These are phyloP conservation scores for Lucinisca nassula DNA, from an alignment of 2,888 invertebrate genomes.

Conservation along the genomic window DNA sequence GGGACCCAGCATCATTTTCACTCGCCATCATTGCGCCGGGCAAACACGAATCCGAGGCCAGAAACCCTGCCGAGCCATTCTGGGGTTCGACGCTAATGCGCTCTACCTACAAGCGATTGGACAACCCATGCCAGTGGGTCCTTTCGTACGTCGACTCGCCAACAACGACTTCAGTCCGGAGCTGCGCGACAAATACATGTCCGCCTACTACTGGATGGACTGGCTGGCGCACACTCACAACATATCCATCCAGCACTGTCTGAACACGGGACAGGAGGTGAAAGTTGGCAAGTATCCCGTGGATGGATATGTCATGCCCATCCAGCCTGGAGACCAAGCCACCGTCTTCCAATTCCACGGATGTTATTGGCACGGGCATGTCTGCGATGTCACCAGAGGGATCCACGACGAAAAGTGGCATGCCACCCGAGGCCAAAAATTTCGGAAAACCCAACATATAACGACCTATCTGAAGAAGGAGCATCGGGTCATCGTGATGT, in stretches of 20 bases:
- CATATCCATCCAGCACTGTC: slow-evolving; percentile 32
- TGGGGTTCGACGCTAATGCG: slow-evolving; percentile 55
- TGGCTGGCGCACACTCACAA: slow-evolving; percentile 33
- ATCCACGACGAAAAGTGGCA: slow-evolving; percentile 36
- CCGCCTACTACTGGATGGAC: slow-evolving; percentile 47
- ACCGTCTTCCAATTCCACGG: slow-evolving; percentile 50
- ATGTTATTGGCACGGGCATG: slow-evolving; percentile 37
- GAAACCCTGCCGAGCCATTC: slow-evolving; percentile 42
- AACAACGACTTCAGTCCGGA: slow-evolving; percentile 54
- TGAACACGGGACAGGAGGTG: slow-evolving; percentile 39
- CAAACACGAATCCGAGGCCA: slow-evolving; percentile 23
- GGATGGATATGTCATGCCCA: slow-evolving; percentile 45
- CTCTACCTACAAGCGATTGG: slow-evolving; percentile 55
- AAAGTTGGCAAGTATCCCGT: slow-evolving; percentile 31
- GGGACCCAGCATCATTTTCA: slow-evolving; percentile 45
- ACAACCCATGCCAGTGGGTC: slow-evolving; percentile 48
- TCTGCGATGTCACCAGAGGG: slow-evolving; percentile 31
- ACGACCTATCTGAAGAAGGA: not conserved
- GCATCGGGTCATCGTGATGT: slow-evolving; percentile 11
- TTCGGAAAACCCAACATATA: not conserved
- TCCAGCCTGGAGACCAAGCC: too few relatives aligned
- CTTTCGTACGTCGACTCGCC: slow-evolving; percentile 36
- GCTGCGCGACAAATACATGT: slow-evolving; percentile 23
- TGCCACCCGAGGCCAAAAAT: slow-evolving; percentile 8
- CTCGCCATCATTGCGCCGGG: slow-evolving; percentile 27